Evolutionary conservation across 2,113 vertebrate genomes (phyloP).

Genomic region (Alligator mississippiensis): DNA sequence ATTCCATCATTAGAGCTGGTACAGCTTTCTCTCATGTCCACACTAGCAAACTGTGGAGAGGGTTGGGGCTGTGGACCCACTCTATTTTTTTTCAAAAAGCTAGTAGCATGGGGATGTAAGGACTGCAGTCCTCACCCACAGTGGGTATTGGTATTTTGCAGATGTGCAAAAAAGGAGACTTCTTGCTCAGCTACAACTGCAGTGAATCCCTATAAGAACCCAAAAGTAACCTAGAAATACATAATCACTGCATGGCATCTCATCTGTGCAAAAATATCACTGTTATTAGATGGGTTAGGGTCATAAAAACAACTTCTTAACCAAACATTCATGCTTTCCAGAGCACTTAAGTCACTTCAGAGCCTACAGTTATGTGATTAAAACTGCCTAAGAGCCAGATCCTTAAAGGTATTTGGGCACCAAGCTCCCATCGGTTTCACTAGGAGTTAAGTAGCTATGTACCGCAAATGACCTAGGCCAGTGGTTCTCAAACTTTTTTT

Average conservation of each 20-base stretch:
- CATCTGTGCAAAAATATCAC: neutral
- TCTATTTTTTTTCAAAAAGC: neutral
- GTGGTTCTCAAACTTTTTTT: too few species aligned
- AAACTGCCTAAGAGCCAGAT: neutral
- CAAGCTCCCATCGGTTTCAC: neutral
- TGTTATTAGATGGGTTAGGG: neutral
- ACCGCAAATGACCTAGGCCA: too few species aligned
- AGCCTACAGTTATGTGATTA: neutral
- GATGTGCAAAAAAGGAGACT: neutral
- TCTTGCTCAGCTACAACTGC: neutral
- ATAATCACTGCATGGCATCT: neutral
- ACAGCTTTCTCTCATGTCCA: neutral
- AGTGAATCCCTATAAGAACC: neutral
- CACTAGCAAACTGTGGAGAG: neutral
- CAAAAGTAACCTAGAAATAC: neutral
- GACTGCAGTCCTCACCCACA: neutral
- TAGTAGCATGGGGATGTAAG: neutral
- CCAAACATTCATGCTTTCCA: neutral
- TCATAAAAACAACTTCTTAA: neutral
- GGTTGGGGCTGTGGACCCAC: neutral
- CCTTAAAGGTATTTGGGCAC: neutral
- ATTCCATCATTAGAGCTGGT: too few species aligned
- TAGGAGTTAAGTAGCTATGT: neutral
- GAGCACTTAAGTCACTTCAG: neutral
- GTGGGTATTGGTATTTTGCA: neutral